Conservation (phyloP, 2,888 invertebrate genomes). For the Leptothorax acervorum region DNA sequence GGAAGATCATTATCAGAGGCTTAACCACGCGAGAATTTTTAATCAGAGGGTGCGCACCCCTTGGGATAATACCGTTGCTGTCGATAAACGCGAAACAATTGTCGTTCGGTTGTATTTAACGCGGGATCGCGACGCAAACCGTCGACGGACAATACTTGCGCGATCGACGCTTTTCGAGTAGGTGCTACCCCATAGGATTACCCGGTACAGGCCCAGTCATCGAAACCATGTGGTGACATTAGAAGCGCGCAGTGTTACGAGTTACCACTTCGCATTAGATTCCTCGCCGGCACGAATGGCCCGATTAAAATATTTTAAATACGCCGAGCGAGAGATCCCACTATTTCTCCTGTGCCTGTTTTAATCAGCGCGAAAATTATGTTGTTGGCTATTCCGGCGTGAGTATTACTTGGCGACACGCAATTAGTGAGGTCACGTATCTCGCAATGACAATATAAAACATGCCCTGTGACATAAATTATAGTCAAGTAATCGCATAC, state of each 20-base stretch:
- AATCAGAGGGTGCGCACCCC: conserved; percentile 86
- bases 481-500: background rate
- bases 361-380: conserved; percentile 35
- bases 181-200: conserved; percentile 78
- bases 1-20: conserved; percentile 86
- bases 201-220: conserved; percentile 78
- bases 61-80: conserved; percentile 82
- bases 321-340: conserved; percentile 5
- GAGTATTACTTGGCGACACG: background rate
- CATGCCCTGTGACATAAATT: background rate
- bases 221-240: conserved; percentile 78
- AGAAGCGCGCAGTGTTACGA: conserved; percentile 70
- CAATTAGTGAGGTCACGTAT: conserved; percentile 8
- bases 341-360: background rate
- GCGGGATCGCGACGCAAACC: conserved; percentile 51
- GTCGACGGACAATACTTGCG: conserved; percentile 76
- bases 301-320: conserved; percentile 68
- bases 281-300: conserved; percentile 62
- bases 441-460: background rate
- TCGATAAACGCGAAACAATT: conserved; percentile 81
- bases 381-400: background rate
- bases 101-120: conserved; percentile 76
- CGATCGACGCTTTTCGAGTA: conserved; percentile 73
- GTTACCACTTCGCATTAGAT: conserved; percentile 74
- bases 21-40: conserved; percentile 86